phyloP scores from a whole-genome alignment of 2,797 vertebrate species.

The Acipenser ruthenus region DNA sequence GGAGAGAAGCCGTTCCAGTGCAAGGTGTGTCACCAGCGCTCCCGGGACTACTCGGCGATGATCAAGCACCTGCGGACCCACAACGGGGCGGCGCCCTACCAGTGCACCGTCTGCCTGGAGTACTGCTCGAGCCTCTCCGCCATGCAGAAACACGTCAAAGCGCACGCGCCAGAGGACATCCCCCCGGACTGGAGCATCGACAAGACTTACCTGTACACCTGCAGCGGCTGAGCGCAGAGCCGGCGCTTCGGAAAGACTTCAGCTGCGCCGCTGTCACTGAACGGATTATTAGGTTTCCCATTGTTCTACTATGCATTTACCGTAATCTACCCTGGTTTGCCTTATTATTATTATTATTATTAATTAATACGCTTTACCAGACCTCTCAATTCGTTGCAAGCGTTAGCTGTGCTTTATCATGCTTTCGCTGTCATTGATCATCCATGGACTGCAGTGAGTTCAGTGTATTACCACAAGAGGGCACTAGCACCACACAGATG shows the following conservation, averaged over 20 bases:
- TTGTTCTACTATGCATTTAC: too few relatives aligned
- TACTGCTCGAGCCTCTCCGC: conserved; percentile 72
- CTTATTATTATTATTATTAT: too few relatives aligned
- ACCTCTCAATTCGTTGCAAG: too few relatives aligned
- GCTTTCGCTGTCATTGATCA: too few relatives aligned
- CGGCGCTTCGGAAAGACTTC: not conserved
- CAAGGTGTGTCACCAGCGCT: conserved; percentile 73
- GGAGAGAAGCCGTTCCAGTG: conserved; percentile 77
- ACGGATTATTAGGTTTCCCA: too few relatives aligned
- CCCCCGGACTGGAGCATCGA: conserved; percentile 73
- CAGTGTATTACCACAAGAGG: conserved; percentile 1
- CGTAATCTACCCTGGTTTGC: too few relatives aligned
- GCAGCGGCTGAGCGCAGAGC: conserved; percentile 37
- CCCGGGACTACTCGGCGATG: conserved; percentile 80
- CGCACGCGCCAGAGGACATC: conserved; percentile 66
- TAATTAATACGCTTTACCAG: too few relatives aligned
- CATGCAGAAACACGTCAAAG: conserved; percentile 76
- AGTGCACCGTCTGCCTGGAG: conserved; percentile 68
- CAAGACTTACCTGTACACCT: conserved; percentile 67
- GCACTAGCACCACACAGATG: not conserved
- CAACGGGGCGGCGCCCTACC: conserved; percentile 69
- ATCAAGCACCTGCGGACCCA: conserved; percentile 83
- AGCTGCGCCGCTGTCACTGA: too few relatives aligned
- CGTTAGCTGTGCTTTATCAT: too few relatives aligned
- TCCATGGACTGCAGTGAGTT: too few relatives aligned